A percentile compares a stretch with the other conserved stretches of the same genome.
Evolutionary conservation across 2,797 vertebrate genomes (phyloP).

Genomic region (Coregonus sp.): DNA sequence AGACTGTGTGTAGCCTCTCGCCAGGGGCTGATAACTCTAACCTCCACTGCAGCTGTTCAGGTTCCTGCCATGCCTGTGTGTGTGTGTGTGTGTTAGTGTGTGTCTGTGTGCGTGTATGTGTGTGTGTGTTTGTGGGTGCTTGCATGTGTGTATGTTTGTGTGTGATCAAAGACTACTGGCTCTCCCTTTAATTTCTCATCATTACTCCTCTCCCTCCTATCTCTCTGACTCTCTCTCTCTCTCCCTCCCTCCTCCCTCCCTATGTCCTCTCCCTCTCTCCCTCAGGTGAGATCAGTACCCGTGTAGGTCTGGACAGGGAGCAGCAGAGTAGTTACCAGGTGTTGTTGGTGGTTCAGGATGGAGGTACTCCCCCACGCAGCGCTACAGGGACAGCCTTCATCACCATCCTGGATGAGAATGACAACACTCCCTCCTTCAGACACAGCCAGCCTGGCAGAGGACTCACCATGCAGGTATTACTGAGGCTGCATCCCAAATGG

Average conservation of each 20-base stretch:
- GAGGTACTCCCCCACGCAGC: constrained; percentile 86
- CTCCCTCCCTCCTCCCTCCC: neutral
- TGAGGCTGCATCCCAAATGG: neutral
- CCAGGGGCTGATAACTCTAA: neutral
- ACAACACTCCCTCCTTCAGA: constrained; percentile 87
- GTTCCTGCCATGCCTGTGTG: neutral
- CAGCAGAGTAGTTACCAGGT: constrained; percentile 92
- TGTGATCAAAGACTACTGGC: constrained; percentile 58
- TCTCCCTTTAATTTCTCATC: constrained; percentile 48
- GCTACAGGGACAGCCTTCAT: constrained; percentile 87
- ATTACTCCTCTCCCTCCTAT: constrained; percentile 18
- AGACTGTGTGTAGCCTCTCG: neutral
- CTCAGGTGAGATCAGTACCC: constrained; percentile 90
- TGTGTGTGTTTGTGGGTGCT: constrained; percentile 1
- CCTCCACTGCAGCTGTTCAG: neutral
- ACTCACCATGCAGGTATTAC: constrained; percentile 84
- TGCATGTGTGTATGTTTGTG: constrained; percentile 19
- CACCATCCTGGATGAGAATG: constrained; percentile 92
- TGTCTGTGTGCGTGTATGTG: constrained; percentile 7
- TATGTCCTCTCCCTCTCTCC: constrained; percentile 22
- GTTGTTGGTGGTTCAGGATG: constrained; percentile 88
- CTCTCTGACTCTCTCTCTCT: constrained; percentile 13
- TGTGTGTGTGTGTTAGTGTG: neutral
- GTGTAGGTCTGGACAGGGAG: constrained; percentile 87
- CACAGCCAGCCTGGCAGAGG: constrained; percentile 79